Percentiles rank a stretch among this genome's conserved stretches.
These are phyloP conservation scores for Periphyllus acericola DNA, from an alignment of 2,888 invertebrate species.

Conservation along the genomic window DNA sequence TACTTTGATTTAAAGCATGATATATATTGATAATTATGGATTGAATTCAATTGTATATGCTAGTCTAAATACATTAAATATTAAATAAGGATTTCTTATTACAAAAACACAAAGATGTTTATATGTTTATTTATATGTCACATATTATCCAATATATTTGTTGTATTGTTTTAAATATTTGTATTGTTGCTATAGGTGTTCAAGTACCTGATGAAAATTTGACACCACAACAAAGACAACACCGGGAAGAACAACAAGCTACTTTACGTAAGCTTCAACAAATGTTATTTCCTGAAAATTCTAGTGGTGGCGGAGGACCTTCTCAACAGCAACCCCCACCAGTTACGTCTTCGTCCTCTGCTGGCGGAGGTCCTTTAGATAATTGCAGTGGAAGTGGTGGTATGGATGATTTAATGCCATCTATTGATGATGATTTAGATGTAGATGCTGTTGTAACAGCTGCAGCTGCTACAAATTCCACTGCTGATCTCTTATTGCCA, in stretches of 20 bases:
- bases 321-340: conserved; percentile 44
- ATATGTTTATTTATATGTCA: too few species aligned
- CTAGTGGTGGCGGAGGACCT: conserved; percentile 66
- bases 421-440: conserved; percentile 57
- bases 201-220: conserved; percentile 96
- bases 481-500: conserved; percentile 34
- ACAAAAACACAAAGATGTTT: too few species aligned
- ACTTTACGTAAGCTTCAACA: conserved; percentile 92
- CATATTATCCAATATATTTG: background rate
- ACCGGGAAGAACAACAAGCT: conserved; percentile 91
- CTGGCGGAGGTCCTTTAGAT: conserved; percentile 29
- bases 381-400: conserved; percentile 54
- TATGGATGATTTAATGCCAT: conserved; percentile 61
- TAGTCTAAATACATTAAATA: too few species aligned
- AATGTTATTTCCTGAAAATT: conserved; percentile 87
- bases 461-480: conserved; percentile 36
- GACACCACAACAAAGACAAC: conserved; percentile 94
- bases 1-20: too few species aligned
- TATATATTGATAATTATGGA: too few species aligned
- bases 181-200: conserved; percentile 71
- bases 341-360: conserved; percentile 15
- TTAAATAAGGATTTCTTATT: too few species aligned
- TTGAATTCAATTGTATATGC: too few species aligned
- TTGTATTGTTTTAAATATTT: background rate
- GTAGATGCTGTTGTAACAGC: conserved; percentile 55